Conservation (phyloP, 2,797 vertebrate species). For the Otolemur crassicaudatus region DNA sequence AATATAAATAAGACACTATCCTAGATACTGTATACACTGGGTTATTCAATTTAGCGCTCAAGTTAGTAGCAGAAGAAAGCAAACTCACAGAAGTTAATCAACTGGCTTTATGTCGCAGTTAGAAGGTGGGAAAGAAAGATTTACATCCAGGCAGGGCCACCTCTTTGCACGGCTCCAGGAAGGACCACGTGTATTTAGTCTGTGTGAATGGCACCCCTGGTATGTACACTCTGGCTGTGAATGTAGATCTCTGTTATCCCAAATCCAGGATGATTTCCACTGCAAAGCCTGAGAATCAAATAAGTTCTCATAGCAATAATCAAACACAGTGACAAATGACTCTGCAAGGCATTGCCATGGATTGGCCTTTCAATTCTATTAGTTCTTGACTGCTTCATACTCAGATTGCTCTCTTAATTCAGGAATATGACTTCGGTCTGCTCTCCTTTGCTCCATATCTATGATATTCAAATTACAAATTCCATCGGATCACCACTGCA, state of each 20-base stretch:
- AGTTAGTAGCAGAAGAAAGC: neutral
- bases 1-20: neutral
- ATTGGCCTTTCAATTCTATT: slow-evolving; percentile 52
- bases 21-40: neutral
- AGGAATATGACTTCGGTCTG: neutral
- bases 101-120: neutral
- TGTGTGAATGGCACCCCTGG: neutral
- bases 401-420: slow-evolving; percentile 57
- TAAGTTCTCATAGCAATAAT: neutral
- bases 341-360: neutral
- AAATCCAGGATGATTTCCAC: neutral
- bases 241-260: neutral
- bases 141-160: neutral
- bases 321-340: slow-evolving; percentile 62
- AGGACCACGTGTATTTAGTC: neutral
- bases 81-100: neutral
- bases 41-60: neutral
- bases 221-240: neutral
- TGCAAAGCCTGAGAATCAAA: slow-evolving; percentile 30
- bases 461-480: slow-evolving; percentile 50
- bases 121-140: neutral
- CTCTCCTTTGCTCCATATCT: neutral
- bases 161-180: neutral
- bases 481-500: slow-evolving; percentile 18
- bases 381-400: slow-evolving; percentile 30